Conservation (phyloP, 2,888 invertebrate species). For the Sesamia inferens region DNA sequence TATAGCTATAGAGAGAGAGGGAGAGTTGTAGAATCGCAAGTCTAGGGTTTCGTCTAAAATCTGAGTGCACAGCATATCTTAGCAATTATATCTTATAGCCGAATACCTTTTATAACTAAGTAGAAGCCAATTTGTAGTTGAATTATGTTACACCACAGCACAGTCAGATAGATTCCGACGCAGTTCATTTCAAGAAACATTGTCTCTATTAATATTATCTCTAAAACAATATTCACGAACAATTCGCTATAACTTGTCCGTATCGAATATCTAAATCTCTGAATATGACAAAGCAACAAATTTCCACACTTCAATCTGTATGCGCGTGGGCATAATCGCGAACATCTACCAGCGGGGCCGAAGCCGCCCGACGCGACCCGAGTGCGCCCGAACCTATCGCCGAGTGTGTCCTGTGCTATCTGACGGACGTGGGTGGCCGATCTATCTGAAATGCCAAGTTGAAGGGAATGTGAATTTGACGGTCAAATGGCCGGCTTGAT, state of each 20-base stretch:
- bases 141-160: constrained; percentile 43
- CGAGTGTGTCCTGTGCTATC: constrained; percentile 65
- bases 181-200: constrained; percentile 63
- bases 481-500: constrained; percentile 62
- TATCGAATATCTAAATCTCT: constrained; percentile 69
- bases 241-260: constrained; percentile 65
- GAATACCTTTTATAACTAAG: constrained; percentile 29
- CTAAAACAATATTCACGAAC: constrained; percentile 63
- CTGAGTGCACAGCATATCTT: constrained; percentile 21
- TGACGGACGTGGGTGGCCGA: constrained; percentile 69
- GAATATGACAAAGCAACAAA: constrained; percentile 70
- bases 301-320: constrained; percentile 70
- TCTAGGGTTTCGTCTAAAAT: constrained; percentile 10
- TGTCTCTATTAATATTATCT: constrained; percentile 65
- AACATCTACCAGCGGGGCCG: constrained; percentile 68
- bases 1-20: too few species aligned
- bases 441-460: constrained; percentile 69
- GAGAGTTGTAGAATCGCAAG: background rate
- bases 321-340: constrained; percentile 78
- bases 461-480: constrained; percentile 70
- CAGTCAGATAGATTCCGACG: constrained; percentile 43
- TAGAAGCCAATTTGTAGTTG: constrained; percentile 47
- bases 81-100: constrained; percentile 38
- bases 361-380: constrained; percentile 73
- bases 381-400: constrained; percentile 65